A percentile compares a stretch with the other conserved stretches of the same genome.
Evolutionary conservation across 2,888 invertebrate genomes (phyloP).

Genomic region (Cyrtodaria siliqua): DNA sequence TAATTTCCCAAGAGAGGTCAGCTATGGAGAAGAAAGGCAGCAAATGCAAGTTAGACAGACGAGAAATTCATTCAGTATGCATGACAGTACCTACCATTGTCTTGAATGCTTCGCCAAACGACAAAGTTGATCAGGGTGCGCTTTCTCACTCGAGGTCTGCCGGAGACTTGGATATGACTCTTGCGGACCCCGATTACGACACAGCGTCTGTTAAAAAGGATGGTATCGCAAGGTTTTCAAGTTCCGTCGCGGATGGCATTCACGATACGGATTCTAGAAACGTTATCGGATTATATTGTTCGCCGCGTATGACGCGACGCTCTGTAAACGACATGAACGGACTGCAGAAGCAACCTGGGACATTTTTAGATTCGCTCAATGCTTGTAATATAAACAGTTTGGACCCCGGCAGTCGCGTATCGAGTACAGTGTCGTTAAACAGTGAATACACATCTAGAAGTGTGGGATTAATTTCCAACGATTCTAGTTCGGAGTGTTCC

Average conservation of each 20-base stretch:
- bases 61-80: constrained; percentile 67
- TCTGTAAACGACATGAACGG: constrained; percentile 53
- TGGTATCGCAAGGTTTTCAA: constrained; percentile 39
- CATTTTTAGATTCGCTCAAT: constrained; percentile 44
- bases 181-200: constrained; percentile 23
- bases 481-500: constrained; percentile 72
- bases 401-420: constrained; percentile 74
- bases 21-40: constrained; percentile 36
- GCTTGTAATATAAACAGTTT: constrained; percentile 53
- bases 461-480: constrained; percentile 80
- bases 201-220: constrained; percentile 32
- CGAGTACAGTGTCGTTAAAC: constrained; percentile 77
- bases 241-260: constrained; percentile 48
- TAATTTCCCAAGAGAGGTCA: constrained; percentile 3
- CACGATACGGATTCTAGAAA: constrained; percentile 52
- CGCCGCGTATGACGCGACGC: constrained; percentile 75
- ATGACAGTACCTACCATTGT: constrained; percentile 69
- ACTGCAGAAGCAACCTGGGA: constrained; percentile 31
- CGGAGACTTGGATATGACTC: constrained; percentile 61
- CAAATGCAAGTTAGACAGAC: constrained; percentile 44
- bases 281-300: constrained; percentile 77
- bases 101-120: constrained; percentile 48
- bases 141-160: constrained; percentile 68
- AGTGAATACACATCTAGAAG: constrained; percentile 80
- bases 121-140: constrained; percentile 21